A percentile compares a stretch with the other conserved stretches of the same genome.
These are phyloP conservation scores for Rhinoptilus africanus DNA, from an alignment of 2,113 vertebrate species.

Conservation along the genomic window DNA sequence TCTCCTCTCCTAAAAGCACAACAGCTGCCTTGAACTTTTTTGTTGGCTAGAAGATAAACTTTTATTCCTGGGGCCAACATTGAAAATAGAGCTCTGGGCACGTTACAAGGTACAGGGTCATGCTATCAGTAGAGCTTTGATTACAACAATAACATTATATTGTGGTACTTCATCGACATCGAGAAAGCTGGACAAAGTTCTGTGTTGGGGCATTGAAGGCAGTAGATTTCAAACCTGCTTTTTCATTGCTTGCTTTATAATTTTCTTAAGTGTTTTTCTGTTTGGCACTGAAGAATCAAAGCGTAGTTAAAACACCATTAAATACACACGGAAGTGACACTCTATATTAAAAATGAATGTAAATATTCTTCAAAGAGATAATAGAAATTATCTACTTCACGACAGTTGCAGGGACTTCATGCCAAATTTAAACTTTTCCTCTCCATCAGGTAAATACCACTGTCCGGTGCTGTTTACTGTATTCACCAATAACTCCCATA, in stretches of 20 bases:
- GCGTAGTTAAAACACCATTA: background rate
- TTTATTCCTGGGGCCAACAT: background rate
- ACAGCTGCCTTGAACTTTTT: background rate
- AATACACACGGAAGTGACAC: background rate
- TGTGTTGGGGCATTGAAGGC: background rate
- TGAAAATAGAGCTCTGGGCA: background rate
- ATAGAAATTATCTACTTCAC: background rate
- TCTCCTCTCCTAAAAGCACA: background rate
- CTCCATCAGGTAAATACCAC: slow-evolving; percentile 88
- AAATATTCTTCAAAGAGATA: background rate
- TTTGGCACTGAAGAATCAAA: background rate
- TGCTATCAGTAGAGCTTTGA: background rate
- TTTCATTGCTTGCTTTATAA: background rate
- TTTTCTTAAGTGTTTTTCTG: background rate
- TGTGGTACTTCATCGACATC: background rate
- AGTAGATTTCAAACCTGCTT: background rate
- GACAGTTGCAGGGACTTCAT: background rate
- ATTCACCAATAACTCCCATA: slow-evolving; percentile 96
- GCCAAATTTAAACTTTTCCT: background rate
- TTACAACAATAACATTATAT: background rate
- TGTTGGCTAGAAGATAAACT: background rate
- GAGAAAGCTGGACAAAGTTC: background rate
- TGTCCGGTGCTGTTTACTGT: slow-evolving; percentile 93
- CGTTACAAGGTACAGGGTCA: fast-evolving
- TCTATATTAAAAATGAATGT: background rate